These are phyloP conservation scores for Dione vanillae DNA, from an alignment of 2,888 invertebrate genomes.

Conservation along the genomic window DNA sequence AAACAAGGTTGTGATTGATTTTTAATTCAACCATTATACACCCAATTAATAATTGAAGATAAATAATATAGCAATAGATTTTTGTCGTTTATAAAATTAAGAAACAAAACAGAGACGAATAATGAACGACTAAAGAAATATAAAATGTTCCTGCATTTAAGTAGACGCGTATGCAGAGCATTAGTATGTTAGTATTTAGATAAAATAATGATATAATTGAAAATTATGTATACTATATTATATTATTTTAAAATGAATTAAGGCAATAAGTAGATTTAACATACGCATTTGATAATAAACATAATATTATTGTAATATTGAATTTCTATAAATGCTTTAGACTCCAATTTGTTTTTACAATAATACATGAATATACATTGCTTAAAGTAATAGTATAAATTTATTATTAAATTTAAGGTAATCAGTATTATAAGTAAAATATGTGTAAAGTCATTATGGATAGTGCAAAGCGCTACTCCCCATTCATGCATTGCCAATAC, in stretches of 20 bases:
- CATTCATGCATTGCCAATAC: constrained; percentile 27
- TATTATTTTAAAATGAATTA: constrained; percentile 47
- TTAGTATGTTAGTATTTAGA: not conserved
- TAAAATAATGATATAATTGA: not conserved
- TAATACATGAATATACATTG: constrained; percentile 48
- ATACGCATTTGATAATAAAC: constrained; percentile 56
- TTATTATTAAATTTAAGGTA: constrained; percentile 50
- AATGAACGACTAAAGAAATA: constrained; percentile 21
- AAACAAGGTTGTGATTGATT: constrained; percentile 51
- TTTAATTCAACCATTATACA: constrained; percentile 44
- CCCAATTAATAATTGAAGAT: constrained; percentile 6
- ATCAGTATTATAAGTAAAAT: constrained; percentile 38
- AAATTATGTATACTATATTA: not conserved
- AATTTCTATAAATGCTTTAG: constrained; percentile 66
- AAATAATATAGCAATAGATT: not conserved
- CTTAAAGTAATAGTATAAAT: constrained; percentile 60
- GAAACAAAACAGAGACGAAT: not conserved
- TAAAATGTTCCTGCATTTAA: constrained; percentile 34
- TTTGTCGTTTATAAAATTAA: not conserved
- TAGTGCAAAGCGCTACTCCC: constrained; percentile 49
- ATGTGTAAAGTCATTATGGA: constrained; percentile 28
- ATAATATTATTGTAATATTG: constrained; percentile 53
- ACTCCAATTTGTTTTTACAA: constrained; percentile 48
- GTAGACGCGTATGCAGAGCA: constrained; percentile 27
- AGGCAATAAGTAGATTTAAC: constrained; percentile 72